Base-by-base conservation (phyloP, 2,888 invertebrate species). In the Torymus aiolomorphi region DNA sequence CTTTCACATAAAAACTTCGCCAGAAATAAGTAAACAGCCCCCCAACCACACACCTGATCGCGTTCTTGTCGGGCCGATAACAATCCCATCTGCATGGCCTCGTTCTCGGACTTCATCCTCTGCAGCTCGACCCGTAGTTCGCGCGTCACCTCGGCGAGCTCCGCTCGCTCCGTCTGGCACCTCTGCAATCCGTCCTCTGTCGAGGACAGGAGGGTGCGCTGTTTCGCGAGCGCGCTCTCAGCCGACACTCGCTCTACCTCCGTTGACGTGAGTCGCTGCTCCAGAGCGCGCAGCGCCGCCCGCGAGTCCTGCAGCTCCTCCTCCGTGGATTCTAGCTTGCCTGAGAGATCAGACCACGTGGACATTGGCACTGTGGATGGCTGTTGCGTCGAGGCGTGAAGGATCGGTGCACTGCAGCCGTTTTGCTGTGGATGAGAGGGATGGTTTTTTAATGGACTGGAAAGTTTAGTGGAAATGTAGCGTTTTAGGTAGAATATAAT, bases 31-130 rank as follows among this genome's bases (percentile, higher is more conserved):
- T 20, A 20, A 20, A 20, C 20, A 2, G 20, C 20, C 20, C 20
- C 20, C 20, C 20, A 20, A 20, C 20, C 2, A 14, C 57, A 11
- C 0, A 80, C 80, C 79, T 88, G 87, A 14, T 83, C 84, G 24
- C 85, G 86, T 51, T 88, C 87, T 54, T 83, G 85, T 65, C 83
- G 85, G 2, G 86, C 84, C 16, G 82, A 80, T 10, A 87, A 73
- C 13, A 88, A 75, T 20, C 84, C 78, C 8, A 83, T 71, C 59
- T 87, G 85, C 70, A 87, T 62, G 13, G 66, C 69, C 63, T 87
- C 85, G 10, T 86, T 87, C 14, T 88, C 86, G 0, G 83, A 80
- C 12, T 83, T 84, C 5, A 86, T 49, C 31, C 84, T 86, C 10
- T 85, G 74, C n/a, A 86, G 62, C 56, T 88, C 85, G 2, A 82